Evolutionary conservation across 92 coral and sea anemone species (phyloP), one percentile per base, ranked within the genome.

Genomic region (Parazoanthus swiftii): DNA sequence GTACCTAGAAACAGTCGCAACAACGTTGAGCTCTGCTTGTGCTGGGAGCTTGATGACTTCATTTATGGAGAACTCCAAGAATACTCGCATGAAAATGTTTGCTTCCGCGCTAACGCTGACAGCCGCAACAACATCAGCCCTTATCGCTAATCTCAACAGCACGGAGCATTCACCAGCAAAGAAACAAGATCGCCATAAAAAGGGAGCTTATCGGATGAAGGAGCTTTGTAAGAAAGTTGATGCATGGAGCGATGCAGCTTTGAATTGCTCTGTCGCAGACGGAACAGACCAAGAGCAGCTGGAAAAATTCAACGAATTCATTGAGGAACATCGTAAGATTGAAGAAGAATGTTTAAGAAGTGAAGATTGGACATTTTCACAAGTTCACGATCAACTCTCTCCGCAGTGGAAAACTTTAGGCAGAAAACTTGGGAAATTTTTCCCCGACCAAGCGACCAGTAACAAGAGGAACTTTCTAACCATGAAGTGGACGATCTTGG

Each of bases 361-460:
- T 48, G 86, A 67, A 18, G 6, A 38, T 15, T 82, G 86, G 86
- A 82, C 86, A 6, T 82, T 66, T 67, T 23, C 58, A 46, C 59
- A 11, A 46, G 86, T 68, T 66, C 86, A 82, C 39, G 37, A 42
- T 5, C 38, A 82, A 39, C 58, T 82, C 21, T 82, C 86, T 4
- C 65, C 86, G 14, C 18, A 42, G 18, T 82, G 86, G 86, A 82
- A 23, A 37, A 23, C 23, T 0, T 13, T n/a, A 11, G 86, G 66
- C 10, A 7, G 18, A 5, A 5, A 42, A n/a, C 77, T 82, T 20
- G 77, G 44, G 29, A 82, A 82, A 48, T 67, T 35, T 43, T n/a
- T 23, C 51, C 86, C 86, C 56, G 23, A 36, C 46, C 16, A 74
- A 42, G 6, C 77, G 0, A 35, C 77, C 20, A 54, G 14, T 54